A percentile compares a stretch with the other conserved stretches of the same genome.
phyloP scores from a whole-genome alignment of 2,113 vertebrate species.

The Eurypyga helias region DNA sequence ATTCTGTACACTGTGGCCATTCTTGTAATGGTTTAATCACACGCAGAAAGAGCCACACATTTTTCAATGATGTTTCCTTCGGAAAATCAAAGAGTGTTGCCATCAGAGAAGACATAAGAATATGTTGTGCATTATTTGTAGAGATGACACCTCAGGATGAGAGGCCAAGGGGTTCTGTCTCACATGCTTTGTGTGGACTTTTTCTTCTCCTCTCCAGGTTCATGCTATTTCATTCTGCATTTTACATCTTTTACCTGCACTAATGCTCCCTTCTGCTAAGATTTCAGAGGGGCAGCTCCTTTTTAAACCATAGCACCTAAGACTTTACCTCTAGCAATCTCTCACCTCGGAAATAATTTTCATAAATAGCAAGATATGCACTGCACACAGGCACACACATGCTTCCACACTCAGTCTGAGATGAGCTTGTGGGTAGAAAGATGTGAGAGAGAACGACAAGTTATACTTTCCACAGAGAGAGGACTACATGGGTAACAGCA shows the following conservation, averaged over 20 bases:
- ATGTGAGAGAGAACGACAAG: background rate
- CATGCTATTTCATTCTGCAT: background rate
- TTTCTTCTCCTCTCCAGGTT: background rate
- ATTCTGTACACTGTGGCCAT: background rate
- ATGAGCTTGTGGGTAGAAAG: background rate
- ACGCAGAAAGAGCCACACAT: background rate
- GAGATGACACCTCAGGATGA: background rate
- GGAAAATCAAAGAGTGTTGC: slow-evolving; percentile 34
- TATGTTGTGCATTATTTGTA: background rate
- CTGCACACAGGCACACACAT: accelerated
- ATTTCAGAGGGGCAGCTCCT: background rate
- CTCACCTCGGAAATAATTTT: background rate
- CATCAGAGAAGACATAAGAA: background rate
- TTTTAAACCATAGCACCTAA: background rate
- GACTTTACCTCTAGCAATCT: background rate
- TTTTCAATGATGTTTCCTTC: slow-evolving; percentile 12
- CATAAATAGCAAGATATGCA: background rate
- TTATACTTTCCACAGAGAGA: background rate
- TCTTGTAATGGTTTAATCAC: slow-evolving; percentile 44
- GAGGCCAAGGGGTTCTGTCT: background rate
- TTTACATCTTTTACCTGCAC: background rate
- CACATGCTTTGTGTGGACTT: background rate
- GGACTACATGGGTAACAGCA: background rate
- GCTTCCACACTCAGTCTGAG: background rate
- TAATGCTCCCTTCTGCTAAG: background rate